phyloP scores from a whole-genome alignment of 2,113 vertebrate species.

The Patagioenas fasciata region DNA sequence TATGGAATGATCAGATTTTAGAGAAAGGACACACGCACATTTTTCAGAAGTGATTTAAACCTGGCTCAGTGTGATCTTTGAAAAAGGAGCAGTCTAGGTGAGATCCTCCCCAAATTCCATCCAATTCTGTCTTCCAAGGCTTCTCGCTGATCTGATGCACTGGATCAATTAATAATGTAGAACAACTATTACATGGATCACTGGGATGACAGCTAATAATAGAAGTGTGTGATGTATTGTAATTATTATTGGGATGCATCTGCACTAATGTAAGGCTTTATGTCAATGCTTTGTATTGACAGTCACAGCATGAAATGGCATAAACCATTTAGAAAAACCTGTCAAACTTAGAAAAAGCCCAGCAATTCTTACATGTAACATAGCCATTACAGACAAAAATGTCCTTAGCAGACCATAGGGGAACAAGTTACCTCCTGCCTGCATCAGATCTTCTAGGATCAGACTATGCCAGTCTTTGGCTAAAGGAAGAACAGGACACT shows the following conservation, averaged over 20 bases:
- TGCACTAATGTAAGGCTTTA: neutral
- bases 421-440: neutral
- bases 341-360: neutral
- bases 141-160: neutral
- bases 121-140: neutral
- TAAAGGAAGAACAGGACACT: neutral
- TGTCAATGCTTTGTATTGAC: neutral
- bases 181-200: neutral
- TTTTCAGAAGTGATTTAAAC: neutral
- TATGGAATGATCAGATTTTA: neutral
- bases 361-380: neutral
- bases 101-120: neutral
- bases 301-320: neutral
- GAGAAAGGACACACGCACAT: neutral
- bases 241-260: neutral
- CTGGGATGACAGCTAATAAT: neutral
- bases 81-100: neutral
- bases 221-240: neutral
- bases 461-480: neutral
- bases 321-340: neutral
- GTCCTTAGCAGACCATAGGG: neutral
- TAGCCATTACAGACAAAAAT: neutral
- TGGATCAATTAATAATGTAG: neutral
- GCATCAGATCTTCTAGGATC: neutral
- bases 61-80: neutral